These are phyloP conservation scores for Octomys mimax DNA, from an alignment of 2,797 vertebrate species.

Conservation along the genomic window DNA sequence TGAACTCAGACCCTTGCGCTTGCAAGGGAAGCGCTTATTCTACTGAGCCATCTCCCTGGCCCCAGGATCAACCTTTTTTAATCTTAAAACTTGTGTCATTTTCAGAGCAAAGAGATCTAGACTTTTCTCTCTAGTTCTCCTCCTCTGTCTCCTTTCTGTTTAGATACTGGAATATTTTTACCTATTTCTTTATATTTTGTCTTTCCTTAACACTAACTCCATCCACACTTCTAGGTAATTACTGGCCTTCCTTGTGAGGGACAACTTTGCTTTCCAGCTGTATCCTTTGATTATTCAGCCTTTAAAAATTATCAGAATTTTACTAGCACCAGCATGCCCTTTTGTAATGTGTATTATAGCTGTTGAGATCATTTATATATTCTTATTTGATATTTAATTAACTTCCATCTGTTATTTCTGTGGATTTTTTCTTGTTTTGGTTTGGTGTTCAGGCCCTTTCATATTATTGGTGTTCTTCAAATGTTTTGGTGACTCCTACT, in stretches of 20 bases:
- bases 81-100: not conserved
- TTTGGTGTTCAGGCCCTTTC: slow-evolving; percentile 2
- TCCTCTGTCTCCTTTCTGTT: not conserved
- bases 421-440: not conserved
- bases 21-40: no score
- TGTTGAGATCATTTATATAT: not conserved
- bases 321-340: not conserved
- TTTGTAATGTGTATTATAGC: not conserved
- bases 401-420: not conserved
- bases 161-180: not conserved
- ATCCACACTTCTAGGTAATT: not conserved
- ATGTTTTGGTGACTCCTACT: slow-evolving; percentile 24
- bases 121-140: not conserved
- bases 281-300: not conserved
- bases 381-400: not conserved
- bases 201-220: not conserved
- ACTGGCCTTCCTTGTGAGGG: not conserved
- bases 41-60: no score
- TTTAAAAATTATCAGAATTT: not conserved
- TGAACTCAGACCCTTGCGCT: no score
- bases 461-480: not conserved
- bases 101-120: slow-evolving; percentile 4
- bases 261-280: not conserved
- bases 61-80: not conserved
- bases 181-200: not conserved